These are phyloP conservation scores for Echiichthys vipera DNA, from an alignment of 2,797 vertebrate genomes.

Conservation along the genomic window DNA sequence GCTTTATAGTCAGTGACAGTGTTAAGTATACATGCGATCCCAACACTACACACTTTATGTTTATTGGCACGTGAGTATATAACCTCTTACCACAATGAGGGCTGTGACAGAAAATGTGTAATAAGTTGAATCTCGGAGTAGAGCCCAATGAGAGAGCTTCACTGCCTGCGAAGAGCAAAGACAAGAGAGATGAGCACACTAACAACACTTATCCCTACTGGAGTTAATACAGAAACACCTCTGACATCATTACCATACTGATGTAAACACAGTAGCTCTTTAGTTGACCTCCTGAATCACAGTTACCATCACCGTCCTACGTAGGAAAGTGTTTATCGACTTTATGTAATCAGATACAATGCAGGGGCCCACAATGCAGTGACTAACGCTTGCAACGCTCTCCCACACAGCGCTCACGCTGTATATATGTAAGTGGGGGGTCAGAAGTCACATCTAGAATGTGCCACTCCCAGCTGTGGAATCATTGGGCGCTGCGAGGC, in stretches of 20 bases:
- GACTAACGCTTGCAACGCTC: constrained; percentile 48
- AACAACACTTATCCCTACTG: neutral
- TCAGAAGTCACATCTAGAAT: constrained; percentile 60
- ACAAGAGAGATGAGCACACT: constrained; percentile 16
- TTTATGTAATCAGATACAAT: constrained; percentile 54
- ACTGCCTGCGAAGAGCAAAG: constrained; percentile 84
- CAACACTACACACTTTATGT: constrained; percentile 5
- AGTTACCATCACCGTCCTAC: constrained; percentile 27
- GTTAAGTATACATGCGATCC: constrained; percentile 2
- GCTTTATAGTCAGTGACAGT: neutral
- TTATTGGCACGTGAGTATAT: neutral
- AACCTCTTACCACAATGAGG: constrained; percentile 89
- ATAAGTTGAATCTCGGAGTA: constrained; percentile 92
- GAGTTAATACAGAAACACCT: constrained; percentile 20
- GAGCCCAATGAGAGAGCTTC: constrained; percentile 91
- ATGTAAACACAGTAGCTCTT: constrained; percentile 37
- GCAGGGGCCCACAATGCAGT: constrained; percentile 44
- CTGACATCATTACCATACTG: constrained; percentile 50
- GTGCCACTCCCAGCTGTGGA: constrained; percentile 55
- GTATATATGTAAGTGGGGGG: constrained; percentile 15
- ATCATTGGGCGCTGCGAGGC: constrained; percentile 32
- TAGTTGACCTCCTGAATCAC: constrained; percentile 44
- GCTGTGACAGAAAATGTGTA: constrained; percentile 92
- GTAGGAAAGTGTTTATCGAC: constrained; percentile 38
- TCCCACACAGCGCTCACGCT: constrained; percentile 40